These are phyloP conservation scores for Triops cancriformis DNA, from an alignment of 1,140 invertebrate genomes.

Conservation along the genomic window DNA sequence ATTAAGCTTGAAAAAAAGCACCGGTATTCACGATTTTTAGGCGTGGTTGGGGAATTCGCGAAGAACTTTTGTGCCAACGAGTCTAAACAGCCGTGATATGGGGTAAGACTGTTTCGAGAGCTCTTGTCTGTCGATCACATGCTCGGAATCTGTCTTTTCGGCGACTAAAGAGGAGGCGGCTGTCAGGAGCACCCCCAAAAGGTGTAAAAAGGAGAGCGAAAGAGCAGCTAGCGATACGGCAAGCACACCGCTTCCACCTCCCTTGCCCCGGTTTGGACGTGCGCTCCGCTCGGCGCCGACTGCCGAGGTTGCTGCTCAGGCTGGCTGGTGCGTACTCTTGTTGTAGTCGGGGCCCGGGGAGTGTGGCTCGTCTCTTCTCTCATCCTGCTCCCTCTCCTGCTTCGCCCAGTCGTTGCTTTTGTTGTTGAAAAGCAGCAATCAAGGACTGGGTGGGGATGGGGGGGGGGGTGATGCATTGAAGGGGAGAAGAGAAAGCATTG, in stretches of 20 bases:
- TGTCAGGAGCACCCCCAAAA: neutral
- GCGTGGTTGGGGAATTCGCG: neutral
- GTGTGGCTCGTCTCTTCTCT: neutral
- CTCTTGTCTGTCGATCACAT: neutral
- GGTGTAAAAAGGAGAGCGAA: neutral
- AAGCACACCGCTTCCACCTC: neutral
- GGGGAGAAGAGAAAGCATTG: conserved; percentile 4
- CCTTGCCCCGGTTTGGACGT: neutral
- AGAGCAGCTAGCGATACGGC: neutral
- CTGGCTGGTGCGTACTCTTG: neutral
- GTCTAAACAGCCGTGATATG: neutral
- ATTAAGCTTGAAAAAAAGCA: no score
- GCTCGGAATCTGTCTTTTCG: neutral
- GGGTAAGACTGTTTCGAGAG: neutral
- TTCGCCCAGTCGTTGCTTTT: neutral
- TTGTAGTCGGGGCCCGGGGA: neutral
- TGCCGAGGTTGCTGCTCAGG: neutral
- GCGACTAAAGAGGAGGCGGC: neutral
- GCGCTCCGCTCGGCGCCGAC: neutral
- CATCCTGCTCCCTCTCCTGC: no score
- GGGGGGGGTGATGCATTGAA: neutral
- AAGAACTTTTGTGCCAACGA: neutral
- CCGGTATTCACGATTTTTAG: no score
- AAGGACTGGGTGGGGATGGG: neutral
- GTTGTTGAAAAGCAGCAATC: conserved; percentile 13